These are phyloP conservation scores for Anthophora plumipes DNA, from an alignment of 2,888 invertebrate species.

Conservation along the genomic window DNA sequence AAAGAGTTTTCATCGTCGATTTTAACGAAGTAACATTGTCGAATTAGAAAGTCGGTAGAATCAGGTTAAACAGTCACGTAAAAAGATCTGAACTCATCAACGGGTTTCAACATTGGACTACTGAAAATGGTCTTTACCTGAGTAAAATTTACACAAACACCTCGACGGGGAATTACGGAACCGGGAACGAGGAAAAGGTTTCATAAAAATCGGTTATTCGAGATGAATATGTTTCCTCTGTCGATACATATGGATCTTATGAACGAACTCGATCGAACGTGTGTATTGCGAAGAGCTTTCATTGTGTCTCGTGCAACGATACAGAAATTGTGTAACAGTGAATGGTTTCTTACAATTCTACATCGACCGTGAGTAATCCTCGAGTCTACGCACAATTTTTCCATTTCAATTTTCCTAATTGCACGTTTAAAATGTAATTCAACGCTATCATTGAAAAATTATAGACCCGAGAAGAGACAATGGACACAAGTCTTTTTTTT, in stretches of 20 bases:
- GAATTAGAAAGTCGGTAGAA: not conserved
- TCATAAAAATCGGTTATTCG: constrained; percentile 8
- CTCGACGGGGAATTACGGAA: not conserved
- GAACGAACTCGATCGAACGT: constrained; percentile 9
- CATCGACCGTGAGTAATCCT: constrained; percentile 4
- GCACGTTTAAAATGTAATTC: not conserved
- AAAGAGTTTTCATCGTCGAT: not conserved
- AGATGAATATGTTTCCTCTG: not conserved
- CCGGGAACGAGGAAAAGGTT: not conserved
- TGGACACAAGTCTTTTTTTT: too few relatives aligned
- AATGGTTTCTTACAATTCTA: constrained; percentile 38
- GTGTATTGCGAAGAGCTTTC: not conserved
- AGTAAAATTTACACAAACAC: not conserved
- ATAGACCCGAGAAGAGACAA: too few relatives aligned
- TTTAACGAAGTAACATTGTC: not conserved
- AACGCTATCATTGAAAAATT: too few relatives aligned
- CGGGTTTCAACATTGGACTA: not conserved
- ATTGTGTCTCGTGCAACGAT: constrained; percentile 13
- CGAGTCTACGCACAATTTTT: not conserved
- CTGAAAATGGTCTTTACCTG: not conserved
- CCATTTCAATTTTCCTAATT: not conserved
- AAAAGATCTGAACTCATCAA: not conserved
- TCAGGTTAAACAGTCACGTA: not conserved
- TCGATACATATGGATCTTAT: not conserved
- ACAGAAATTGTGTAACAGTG: constrained; percentile 59